A percentile compares a stretch with the other conserved stretches of the same genome.
phyloP scores from a whole-genome alignment of 2,797 vertebrate genomes.

The Odontamblyopus lacepedii region DNA sequence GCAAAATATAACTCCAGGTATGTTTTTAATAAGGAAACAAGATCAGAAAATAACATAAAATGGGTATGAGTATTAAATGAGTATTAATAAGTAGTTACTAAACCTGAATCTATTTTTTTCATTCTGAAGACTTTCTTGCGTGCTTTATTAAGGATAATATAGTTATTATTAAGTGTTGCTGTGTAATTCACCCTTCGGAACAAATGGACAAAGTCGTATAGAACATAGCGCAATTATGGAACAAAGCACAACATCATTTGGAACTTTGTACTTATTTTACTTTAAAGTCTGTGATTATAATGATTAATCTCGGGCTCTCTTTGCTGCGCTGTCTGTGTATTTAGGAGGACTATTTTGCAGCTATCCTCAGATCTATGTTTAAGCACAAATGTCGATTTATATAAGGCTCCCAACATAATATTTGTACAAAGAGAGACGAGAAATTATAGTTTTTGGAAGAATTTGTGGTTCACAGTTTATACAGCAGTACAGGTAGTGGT shows the following conservation, averaged over 20 bases:
- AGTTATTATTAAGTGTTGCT: conserved; percentile 15
- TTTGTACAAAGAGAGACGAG: background rate
- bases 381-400: background rate
- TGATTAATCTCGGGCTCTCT: background rate
- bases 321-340: background rate
- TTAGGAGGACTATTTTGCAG: background rate
- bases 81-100: no score
- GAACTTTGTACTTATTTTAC: background rate
- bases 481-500: conserved; percentile 5
- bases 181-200: no score
- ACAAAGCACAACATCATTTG: background rate
- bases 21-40: no score
- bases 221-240: no score
- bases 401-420: background rate
- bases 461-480: conserved; percentile 1
- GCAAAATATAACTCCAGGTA: no score
- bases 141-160: no score
- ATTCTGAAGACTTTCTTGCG: no score
- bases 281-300: background rate
- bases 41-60: no score
- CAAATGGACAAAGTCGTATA: background rate
- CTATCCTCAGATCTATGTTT: background rate
- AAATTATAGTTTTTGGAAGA: conserved; percentile 9
- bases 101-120: no score
- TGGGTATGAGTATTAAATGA: no score